phyloP scores from a whole-genome alignment of 2,113 vertebrate species.

The Sinosuthora webbiana region DNA sequence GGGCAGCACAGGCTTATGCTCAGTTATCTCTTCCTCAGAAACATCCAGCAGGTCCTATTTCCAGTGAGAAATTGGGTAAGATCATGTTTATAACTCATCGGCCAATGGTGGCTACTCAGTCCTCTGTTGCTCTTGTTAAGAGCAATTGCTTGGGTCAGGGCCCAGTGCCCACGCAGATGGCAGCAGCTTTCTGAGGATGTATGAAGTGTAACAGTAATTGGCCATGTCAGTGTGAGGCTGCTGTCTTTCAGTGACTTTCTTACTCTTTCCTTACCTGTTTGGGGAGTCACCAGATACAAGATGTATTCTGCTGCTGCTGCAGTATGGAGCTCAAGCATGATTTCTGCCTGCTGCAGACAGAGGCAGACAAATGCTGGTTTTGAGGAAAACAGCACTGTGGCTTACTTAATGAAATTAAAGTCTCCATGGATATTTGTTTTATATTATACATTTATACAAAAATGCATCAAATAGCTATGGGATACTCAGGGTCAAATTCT shows the following conservation, averaged over 20 bases:
- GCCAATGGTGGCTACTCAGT: rapidly evolving
- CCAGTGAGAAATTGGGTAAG: neutral
- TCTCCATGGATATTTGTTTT: neutral
- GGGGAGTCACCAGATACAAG: neutral
- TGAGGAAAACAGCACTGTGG: neutral
- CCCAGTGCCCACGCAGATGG: neutral
- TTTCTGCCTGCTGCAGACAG: neutral
- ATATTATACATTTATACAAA: neutral
- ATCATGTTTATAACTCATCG: neutral
- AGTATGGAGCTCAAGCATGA: neutral
- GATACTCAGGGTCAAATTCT: neutral
- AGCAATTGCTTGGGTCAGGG: neutral
- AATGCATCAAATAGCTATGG: neutral
- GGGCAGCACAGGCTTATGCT: neutral
- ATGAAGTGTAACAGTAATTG: neutral
- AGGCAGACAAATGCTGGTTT: neutral
- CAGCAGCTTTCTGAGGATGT: neutral
- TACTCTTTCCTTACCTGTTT: neutral
- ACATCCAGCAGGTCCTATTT: neutral
- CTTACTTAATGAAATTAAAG: neutral
- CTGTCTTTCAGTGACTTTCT: neutral
- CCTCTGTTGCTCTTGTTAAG: neutral
- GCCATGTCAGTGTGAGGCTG: neutral
- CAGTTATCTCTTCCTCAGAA: neutral
- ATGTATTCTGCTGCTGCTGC: neutral